phyloP scores from a whole-genome alignment of 2,888 invertebrate genomes.

The Nephrotoma appendiculata region DNA sequence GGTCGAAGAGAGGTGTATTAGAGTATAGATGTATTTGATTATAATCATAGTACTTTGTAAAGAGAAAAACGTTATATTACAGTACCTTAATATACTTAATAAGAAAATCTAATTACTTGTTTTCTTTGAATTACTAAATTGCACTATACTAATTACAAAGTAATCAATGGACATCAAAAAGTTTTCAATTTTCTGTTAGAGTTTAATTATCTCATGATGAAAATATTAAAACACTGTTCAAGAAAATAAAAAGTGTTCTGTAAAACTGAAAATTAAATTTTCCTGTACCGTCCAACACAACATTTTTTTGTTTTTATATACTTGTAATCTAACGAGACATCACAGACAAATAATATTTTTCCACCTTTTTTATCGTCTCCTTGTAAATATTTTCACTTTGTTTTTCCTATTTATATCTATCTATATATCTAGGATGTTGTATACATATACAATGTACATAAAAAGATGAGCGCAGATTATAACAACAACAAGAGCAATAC shows the following conservation, averaged over 20 bases:
- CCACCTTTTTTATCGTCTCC: background rate
- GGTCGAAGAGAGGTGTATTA: too few relatives aligned
- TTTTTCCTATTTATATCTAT: background rate
- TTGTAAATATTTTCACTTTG: background rate
- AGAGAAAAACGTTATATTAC: too few relatives aligned
- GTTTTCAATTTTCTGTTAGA: background rate
- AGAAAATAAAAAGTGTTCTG: background rate
- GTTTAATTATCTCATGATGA: background rate
- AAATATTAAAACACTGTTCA: background rate
- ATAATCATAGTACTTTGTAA: too few relatives aligned
- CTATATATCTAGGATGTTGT: background rate
- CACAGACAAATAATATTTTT: background rate
- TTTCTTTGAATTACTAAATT: background rate
- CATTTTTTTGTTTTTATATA: background rate
- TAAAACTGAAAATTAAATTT: background rate
- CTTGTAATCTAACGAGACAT: background rate
- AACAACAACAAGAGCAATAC: background rate
- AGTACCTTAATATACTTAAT: too few relatives aligned
- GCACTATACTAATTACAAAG: background rate
- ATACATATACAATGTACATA: background rate
- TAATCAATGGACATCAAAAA: background rate
- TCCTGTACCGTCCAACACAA: background rate
- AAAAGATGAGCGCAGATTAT: background rate
- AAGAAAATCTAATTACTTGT: background rate
- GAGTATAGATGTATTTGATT: too few relatives aligned